Percentiles rank a stretch among this genome's conserved stretches.
Conservation (phyloP, 2,113 vertebrate species). For the Odocoileus virginianus region DNA sequence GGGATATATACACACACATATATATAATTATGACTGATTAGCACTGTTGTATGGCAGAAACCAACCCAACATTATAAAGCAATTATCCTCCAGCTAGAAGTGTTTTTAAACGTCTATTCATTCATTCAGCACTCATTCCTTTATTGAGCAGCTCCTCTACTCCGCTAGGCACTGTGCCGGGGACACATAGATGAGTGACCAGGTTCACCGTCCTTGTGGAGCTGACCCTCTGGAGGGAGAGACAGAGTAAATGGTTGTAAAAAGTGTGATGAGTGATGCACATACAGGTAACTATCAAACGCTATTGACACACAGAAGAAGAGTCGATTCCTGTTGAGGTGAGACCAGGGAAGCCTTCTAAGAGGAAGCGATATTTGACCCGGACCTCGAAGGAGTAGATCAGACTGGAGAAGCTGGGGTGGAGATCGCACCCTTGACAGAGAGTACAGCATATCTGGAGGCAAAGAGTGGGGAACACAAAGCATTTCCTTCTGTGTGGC, state of each 20-base stretch:
- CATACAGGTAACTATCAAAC: too few species aligned
- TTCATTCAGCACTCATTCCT: background rate
- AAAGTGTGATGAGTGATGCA: rapidly evolving
- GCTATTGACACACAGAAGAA: rapidly evolving
- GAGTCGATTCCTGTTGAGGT: background rate
- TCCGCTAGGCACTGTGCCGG: background rate
- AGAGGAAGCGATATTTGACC: background rate
- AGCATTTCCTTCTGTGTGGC: background rate
- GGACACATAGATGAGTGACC: background rate
- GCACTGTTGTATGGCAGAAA: background rate
- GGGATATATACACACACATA: background rate
- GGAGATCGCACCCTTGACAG: background rate
- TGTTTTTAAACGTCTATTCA: background rate
- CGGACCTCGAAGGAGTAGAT: background rate
- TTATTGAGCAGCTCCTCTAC: background rate
- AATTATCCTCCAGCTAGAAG: background rate
- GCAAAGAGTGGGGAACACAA: background rate
- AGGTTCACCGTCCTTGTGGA: background rate
- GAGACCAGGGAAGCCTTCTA: background rate
- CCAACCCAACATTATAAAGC: background rate
- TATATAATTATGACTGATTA: background rate
- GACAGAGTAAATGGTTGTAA: background rate
- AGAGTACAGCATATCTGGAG: background rate
- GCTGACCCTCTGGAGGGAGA: background rate
- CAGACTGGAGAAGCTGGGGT: background rate